Evolutionary conservation across 2,113 vertebrate genomes (phyloP).

Genomic region (Peromyscus polionotus): DNA sequence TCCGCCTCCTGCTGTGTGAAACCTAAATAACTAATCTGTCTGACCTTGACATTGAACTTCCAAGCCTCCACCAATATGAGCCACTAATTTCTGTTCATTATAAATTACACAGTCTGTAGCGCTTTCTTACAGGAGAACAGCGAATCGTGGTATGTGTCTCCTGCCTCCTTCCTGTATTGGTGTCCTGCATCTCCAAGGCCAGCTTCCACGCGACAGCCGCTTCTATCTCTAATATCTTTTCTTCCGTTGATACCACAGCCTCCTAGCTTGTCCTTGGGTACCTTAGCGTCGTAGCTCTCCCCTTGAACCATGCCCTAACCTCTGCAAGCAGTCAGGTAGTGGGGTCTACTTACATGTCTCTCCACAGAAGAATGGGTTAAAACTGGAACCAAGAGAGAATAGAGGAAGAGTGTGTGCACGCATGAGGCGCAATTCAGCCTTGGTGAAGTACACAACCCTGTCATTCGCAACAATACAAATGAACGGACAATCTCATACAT

Average conservation of each 20-base stretch:
- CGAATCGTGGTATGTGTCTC: neutral
- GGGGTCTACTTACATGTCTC: neutral
- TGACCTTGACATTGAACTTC: neutral
- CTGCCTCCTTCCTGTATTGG: neutral
- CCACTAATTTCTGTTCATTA: neutral
- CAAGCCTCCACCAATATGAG: neutral
- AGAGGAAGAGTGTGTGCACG: neutral
- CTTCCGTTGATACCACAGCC: neutral
- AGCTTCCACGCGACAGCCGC: neutral
- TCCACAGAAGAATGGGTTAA: neutral
- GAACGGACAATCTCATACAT: neutral
- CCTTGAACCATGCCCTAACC: neutral
- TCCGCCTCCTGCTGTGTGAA: neutral
- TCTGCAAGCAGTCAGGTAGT: neutral
- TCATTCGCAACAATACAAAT: neutral
- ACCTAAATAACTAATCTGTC: neutral
- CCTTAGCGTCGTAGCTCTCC: neutral
- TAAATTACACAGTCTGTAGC: neutral
- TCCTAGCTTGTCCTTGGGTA: neutral
- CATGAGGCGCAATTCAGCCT: neutral
- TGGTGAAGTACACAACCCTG: neutral
- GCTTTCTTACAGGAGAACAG: neutral
- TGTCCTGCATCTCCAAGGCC: neutral
- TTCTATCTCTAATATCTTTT: neutral
- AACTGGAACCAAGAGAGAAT: neutral